phyloP scores from a whole-genome alignment of 1,140 invertebrate species.

The Lerema accius region DNA sequence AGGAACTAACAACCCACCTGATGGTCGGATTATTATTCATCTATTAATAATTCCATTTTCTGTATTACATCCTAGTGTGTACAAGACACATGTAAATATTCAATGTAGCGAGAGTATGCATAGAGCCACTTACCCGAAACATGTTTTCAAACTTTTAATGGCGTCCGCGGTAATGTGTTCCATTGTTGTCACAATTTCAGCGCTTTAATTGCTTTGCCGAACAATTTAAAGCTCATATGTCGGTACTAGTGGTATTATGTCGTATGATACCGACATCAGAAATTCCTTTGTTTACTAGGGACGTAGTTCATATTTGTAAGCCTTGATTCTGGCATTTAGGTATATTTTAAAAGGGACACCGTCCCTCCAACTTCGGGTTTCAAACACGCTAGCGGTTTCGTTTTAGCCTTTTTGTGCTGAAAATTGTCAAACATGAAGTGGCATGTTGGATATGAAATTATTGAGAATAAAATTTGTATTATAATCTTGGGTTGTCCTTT shows the following conservation, averaged over 20 bases:
- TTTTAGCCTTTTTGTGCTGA: background rate
- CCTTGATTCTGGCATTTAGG: no score
- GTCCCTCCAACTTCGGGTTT: background rate
- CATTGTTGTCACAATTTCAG: constrained; percentile 23
- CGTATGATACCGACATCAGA: background rate
- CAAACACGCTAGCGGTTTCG: background rate
- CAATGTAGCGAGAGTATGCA: background rate
- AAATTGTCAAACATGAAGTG: background rate
- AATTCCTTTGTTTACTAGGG: background rate
- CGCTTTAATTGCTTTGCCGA: constrained; percentile 17
- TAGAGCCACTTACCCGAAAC: constrained; percentile 9
- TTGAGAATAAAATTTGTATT: no score
- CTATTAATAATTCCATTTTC: no score
- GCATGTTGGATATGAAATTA: no score
- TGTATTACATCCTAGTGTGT: no score
- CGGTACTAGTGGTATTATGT: background rate
- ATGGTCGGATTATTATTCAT: no score
- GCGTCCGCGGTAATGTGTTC: constrained; percentile 16
- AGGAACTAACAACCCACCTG: no score
- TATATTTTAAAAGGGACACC: no score
- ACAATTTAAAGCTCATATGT: constrained; percentile 16
- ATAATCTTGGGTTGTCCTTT: no score
- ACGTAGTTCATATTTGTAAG: background rate
- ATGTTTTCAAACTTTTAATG: constrained; percentile 29
- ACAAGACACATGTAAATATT: background rate